These are phyloP conservation scores for Antedon mediterranea DNA, from an alignment of 53 echinoderm and acorn worm species.

Conservation along the genomic window DNA sequence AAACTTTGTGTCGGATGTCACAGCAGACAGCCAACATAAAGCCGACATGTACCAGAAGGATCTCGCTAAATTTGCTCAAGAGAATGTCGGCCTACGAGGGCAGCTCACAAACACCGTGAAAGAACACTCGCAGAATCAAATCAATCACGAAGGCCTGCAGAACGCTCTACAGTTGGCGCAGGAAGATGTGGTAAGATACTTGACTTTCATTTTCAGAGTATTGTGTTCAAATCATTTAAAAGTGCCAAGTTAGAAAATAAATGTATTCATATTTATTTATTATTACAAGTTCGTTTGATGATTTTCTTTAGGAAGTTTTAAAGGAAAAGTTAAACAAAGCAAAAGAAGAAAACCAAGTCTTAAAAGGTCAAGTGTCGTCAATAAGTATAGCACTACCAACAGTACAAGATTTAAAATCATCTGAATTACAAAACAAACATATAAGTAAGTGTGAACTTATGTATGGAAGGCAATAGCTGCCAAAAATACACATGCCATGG, in stretches of 20 bases:
- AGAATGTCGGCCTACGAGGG: constrained; percentile 23
- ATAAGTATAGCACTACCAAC: not conserved
- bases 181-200: constrained; percentile 34
- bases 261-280: too few species aligned
- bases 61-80: constrained; percentile 36
- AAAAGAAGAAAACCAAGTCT: constrained; percentile 14
- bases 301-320: constrained; percentile 14
- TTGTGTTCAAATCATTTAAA: too few species aligned
- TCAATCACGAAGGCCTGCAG: constrained; percentile 24
- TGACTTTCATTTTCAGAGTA: not conserved
- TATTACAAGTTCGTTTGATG: not conserved
- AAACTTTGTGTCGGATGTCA: constrained; percentile 9
- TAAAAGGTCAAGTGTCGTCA: constrained; percentile 3
- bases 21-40: constrained; percentile 15
- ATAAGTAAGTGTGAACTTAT: too few species aligned
- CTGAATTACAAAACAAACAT: not conserved
- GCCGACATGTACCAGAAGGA: constrained; percentile 30
- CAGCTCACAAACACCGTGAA: not conserved
- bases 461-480: too few species aligned
- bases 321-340: constrained; percentile 3
- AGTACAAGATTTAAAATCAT: not conserved
- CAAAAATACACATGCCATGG: too few species aligned
- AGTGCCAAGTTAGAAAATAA: too few species aligned
- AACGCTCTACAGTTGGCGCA: constrained; percentile 36
- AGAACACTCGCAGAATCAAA: not conserved